These are phyloP conservation scores for Zaprionus vittiger DNA, from an alignment of 1,140 invertebrate genomes.

Conservation along the genomic window DNA sequence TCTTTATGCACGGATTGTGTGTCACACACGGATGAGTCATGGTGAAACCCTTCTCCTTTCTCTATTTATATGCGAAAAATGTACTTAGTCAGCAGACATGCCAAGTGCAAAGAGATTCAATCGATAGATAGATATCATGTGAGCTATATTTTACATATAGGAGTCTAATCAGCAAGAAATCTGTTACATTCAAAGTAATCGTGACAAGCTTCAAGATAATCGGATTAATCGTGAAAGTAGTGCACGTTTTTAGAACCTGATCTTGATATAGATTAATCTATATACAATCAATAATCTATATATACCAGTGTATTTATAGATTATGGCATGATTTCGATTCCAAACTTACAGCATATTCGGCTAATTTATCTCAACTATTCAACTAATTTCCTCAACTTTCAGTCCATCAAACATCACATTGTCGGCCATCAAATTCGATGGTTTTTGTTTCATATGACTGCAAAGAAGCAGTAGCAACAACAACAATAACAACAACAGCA, in stretches of 20 bases:
- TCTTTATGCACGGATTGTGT: slow-evolving; percentile 36
- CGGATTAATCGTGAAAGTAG: not conserved
- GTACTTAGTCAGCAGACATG: slow-evolving; percentile 34
- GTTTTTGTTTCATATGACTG: slow-evolving; percentile 48
- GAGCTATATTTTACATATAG: slow-evolving; percentile 10
- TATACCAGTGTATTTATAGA: not conserved
- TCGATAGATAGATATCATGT: not conserved
- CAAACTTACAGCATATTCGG: not conserved
- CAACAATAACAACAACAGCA: slow-evolving; percentile 45
- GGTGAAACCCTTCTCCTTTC: slow-evolving; percentile 31
- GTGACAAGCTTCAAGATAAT: not conserved
- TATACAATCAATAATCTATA: too few relatives aligned
- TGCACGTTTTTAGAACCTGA: not conserved
- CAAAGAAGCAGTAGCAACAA: slow-evolving; percentile 21
- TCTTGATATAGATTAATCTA: not conserved
- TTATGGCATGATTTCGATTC: not conserved
- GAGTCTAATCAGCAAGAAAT: slow-evolving; percentile 1
- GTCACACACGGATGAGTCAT: slow-evolving; percentile 40
- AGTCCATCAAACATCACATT: slow-evolving; percentile 36
- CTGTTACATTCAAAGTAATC: slow-evolving; percentile 15
- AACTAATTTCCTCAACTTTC: not conserved
- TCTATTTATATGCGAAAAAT: slow-evolving; percentile 21
- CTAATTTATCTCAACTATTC: slow-evolving; percentile 4
- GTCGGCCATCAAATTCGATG: slow-evolving; percentile 29
- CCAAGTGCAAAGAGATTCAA: slow-evolving; percentile 6